Base-by-base conservation (phyloP, 2,888 invertebrate genomes). In the Drosophila austrosaltans region DNA sequence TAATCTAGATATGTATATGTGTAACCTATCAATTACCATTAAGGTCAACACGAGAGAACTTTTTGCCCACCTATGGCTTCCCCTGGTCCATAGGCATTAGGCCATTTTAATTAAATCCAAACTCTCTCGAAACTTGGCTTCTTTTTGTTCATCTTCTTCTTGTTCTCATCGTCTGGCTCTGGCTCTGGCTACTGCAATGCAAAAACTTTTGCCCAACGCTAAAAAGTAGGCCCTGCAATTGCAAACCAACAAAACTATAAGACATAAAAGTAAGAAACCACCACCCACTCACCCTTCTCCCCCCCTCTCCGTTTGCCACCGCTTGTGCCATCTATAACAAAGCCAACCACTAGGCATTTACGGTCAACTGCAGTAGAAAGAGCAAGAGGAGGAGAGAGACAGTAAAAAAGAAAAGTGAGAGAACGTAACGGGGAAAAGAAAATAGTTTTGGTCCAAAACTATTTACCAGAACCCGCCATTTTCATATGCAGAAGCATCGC, bases 371-470 rank as follows among this genome's bases (percentile, higher is more conserved):
- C 59, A 59, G 28, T 40, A 42, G n/a, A 59, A 25, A 40, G 40
- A 42, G 28, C 5, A 10, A 10, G 56, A 48, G 22, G 4, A 20
- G 4, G 48, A 36, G 36, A 36, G 36, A 48, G 48, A 48, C 5
- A 48, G 48, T 2, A 22, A 48, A 20, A 6, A 22, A 48, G 48
- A 22, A 20, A 22, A 44, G 44, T 8, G 22, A 8, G 56, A 42
- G 32, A 32, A 44, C 2, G 44, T 8, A 36, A 36, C 10, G 25
- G 54, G 28, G 53, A 40, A 71, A 64, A 65, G 74, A 74, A 83
- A 80, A 83, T 83, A 85, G 83, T 83, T 85, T 84, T 79, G 77
- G 72, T 67, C 28, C 75, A 71, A 67, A 86, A 87, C 82, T 84
- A 82, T 81, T 81, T 80, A 71, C 84, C 75, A 77, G 75, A 66